Evolutionary conservation across 2,888 invertebrate genomes (phyloP).

Genomic region (Gymnoscelis rufifasciata): DNA sequence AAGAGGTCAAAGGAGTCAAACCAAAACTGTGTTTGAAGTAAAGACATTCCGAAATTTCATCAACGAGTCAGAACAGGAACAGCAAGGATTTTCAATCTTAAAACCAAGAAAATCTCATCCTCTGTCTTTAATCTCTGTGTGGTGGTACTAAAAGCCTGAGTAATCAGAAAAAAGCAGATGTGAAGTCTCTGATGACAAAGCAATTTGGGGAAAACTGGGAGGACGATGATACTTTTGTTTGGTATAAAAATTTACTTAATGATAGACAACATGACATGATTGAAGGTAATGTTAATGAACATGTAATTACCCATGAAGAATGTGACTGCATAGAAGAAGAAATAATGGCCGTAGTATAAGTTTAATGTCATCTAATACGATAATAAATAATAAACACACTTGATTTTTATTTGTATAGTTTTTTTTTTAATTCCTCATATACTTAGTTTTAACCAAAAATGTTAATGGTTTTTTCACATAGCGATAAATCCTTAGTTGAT

Average conservation of each 20-base stretch:
- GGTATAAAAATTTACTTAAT: conserved; percentile 3
- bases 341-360: neutral
- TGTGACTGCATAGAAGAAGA: neutral
- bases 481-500: too few species aligned
- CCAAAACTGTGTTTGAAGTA: neutral
- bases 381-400: too few species aligned
- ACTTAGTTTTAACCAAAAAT: too few species aligned
- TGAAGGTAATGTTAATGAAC: conserved; percentile 1
- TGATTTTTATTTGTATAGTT: too few species aligned
- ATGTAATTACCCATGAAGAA: conserved; percentile 1
- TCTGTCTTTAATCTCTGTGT: conserved; percentile 1
- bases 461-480: too few species aligned
- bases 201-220: conserved; percentile 21
- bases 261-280: conserved; percentile 1
- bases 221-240: conserved; percentile 9
- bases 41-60: conserved; percentile 3
- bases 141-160: conserved; percentile 16
- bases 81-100: conserved; percentile 3
- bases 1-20: neutral
- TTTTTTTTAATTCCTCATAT: too few species aligned
- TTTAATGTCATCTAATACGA: neutral
- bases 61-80: conserved; percentile 2
- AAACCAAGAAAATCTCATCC: conserved; percentile 4
- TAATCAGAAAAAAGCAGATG: conserved; percentile 22
- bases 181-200: conserved; percentile 20